Evolutionary conservation across 2,797 vertebrate species (phyloP), one percentile per base, ranked within the genome.

Genomic region (Petrocephalus schoutedeni): DNA sequence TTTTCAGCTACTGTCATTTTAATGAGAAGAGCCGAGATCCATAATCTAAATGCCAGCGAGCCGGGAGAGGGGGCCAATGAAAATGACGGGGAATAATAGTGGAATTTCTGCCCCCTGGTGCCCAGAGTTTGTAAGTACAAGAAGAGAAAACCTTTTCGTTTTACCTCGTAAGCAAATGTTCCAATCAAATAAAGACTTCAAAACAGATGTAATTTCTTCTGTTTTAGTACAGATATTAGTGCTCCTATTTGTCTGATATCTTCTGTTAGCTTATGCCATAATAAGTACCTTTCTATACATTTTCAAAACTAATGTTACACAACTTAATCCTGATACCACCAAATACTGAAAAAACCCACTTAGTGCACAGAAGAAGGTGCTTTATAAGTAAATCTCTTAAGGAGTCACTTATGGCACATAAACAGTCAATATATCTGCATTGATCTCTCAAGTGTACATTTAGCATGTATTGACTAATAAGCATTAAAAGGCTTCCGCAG

Each of bases 51-150:
- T 90, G 90, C 89, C 89, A 90, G 84, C 41, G 54, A 89, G 54
- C 54, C 87, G 57, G 54, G 59, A 87, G 64, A 84, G 28, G 36
- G 67, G 87, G 87, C 10, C 86, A 57, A 51, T 85, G 59, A 45
- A 56, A 83, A 58, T 85, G 32, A 32, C 45, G 77, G 36, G n/a
- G 64, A 19, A 87, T 87, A 12, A 64, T 58, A 77, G 54, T 77
- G 91, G 23, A 87, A 64, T 86, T 92, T 89, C 85, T 90, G 91
- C 92, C 92, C 91, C 89, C 92, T 93, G 85, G 91, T 87, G 92
- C 16, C 85, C 32, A 32, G n/a, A 21, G 36, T 9, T 23, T 67
- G 36, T 23, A 64, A 86, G 1, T 67, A 16, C 84, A 59, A 28
- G 14, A 58, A 32, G 10, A 8, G 56, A 85, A 59, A 86, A 14